Conservation (phyloP, 2,113 vertebrate species). For the Athene cunicularia region DNA sequence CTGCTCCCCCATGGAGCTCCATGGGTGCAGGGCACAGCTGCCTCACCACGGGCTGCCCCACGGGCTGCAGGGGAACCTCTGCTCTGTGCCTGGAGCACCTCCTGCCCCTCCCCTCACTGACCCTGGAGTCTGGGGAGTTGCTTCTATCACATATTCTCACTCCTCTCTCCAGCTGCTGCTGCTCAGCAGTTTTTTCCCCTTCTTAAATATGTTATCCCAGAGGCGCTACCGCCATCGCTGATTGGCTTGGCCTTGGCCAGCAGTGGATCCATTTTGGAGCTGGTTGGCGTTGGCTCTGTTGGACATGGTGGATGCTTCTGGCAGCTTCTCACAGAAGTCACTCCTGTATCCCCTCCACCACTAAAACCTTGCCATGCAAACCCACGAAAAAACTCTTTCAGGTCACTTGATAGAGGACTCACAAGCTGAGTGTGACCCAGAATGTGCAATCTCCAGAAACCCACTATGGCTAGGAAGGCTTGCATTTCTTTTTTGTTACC, state of each 20-base stretch:
- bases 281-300: accelerated
- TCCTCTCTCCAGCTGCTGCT: not conserved
- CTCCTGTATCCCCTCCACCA: not conserved
- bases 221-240: accelerated
- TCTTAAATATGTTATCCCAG: not conserved
- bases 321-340: not conserved
- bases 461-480: not conserved
- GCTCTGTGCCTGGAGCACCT: not conserved
- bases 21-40: not conserved
- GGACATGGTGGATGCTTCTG: not conserved
- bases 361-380: not conserved
- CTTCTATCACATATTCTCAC: not conserved
- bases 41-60: not conserved
- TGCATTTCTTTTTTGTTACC: not conserved
- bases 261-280: accelerated
- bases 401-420: not conserved
- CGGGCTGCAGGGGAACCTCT: not conserved
- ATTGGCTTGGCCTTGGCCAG: not conserved
- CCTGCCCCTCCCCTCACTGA: not conserved
- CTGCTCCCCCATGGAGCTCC: not conserved
- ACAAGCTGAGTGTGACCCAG: not conserved
- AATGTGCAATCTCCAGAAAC: not conserved
- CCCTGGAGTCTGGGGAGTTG: not conserved
- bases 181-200: not conserved
- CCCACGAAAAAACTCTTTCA: not conserved